Evolutionary conservation across 1,140 invertebrate species (phyloP), one percentile per base, ranked within the genome.

Genomic region (Coboldia fuscipes): DNA sequence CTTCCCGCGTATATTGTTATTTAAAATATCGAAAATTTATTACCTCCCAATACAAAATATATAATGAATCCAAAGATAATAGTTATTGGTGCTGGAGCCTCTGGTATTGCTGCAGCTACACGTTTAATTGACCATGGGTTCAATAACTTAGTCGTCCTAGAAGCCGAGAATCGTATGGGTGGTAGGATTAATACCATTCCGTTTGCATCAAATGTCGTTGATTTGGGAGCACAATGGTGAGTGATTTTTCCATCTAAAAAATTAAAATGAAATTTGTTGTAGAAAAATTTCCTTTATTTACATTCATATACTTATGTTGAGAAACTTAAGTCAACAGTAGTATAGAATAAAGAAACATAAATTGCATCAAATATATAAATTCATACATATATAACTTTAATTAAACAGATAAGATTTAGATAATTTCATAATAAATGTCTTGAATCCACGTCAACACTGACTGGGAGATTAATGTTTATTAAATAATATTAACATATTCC

Each of bases 171-270:
- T 44, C 61, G 74, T 38, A 66, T 80, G 33, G 79, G 79, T 8
- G 79, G 74, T 3, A 60, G 76, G 27, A 59, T 80, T n/a, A 37
- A 63, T 32, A 71, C 70, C 1, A 54, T 63, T 2, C 43, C 61
- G 14, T 72, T 72, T 44, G 68, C 60, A 2, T 63, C 67, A 4
- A 61, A 61, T 39, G 51, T 63, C 15, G 54, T 86, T 6, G 85
- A 92, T 51, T 39, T 88, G 12, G 84, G 85, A 4, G 83, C 78
- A 15, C 76, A 86, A 44, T 76, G 75, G 23, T 34, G 13, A 23
- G 23, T 34, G 30, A 24, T 24, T n/a, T 24, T 24, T 24, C 23
- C 23, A n/a, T 8, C 23, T 24, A 24, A 8, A 24, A 24, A 8
- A 7, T n/a, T 23, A 7, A 23, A 7, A 23, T 23, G 12, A 23